Base-by-base conservation (phyloP, 2,888 invertebrate genomes). In the Xanthia togata region DNA sequence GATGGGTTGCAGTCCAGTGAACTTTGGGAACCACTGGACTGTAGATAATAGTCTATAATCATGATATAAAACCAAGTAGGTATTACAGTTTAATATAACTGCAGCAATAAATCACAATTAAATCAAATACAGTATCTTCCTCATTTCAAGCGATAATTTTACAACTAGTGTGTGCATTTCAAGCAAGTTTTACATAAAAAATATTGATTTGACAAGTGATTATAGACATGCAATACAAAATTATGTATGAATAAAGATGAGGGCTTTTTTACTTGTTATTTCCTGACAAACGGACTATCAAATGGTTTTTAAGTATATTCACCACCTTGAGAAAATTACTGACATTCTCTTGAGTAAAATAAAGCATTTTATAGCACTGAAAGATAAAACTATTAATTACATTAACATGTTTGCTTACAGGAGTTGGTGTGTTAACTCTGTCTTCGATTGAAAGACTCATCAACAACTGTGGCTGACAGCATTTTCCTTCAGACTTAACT, bases 371-470 rank as follows among this genome's bases (percentile, higher is more conserved):
- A 2, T 23, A 44, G 12, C 14, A 14, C 35, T 35, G 12, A 0
- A 31, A 31, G 31, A 47, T 23, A 67, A 9, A 50, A 23, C 4
- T 17, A 17, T 11, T 23, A 31, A 31, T 41, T 14, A 38, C 9
- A 50, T 74, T n/a, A 23, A 6, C 6, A 44, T 26, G 6, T 35
- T 55, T 26, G 23, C 93, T 92, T 87, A 96, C 96, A 72, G 96
- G 96, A 68, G 96, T 96, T 6, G 91, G 93, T 38, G 95, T 95
- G 78, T 92, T 93, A 17, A 93, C 84, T 85, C 97, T 97, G 81
- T 97, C 97, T 85, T 97, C 97, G 38, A 98, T 94, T 0, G 97
- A 96, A 38, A 98, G 93, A 62, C 97, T 97, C 76, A 98, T 92
- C 75, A 97, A 94, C 11, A 98, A 92, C 90, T 98, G 97, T 0